Base-by-base conservation (phyloP, 1,140 invertebrate species). In the Steinernema feltiae region DNA sequence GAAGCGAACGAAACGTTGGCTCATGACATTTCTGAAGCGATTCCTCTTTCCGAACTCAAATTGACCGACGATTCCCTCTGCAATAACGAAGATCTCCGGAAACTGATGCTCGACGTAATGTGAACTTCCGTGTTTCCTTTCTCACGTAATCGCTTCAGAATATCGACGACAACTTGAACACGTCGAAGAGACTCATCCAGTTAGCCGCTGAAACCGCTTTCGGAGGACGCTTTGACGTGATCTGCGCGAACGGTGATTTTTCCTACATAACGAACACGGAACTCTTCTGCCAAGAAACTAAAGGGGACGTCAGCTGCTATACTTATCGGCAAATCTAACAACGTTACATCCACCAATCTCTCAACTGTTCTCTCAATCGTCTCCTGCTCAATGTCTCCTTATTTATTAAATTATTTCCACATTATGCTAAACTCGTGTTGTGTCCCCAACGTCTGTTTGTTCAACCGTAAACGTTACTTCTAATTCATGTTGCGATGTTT, bases 221-320 rank as follows among this genome's bases (percentile, higher is more conserved):
- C 72, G 78, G 78, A 30, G 78, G 78, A 73, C 71, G 78, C 70
- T 76, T 77, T 35, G 73, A 75, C 48, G 72, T 76, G 30, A 80
- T 80, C 71, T 80, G 79, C 74, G 77, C 79, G 46, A 80, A 79
- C 72, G 77, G 77, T 31, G 79, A 80, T 48, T 80, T 80, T 77
- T 73, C 70, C 32, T 80, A 80, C 35, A 74, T 80, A 30, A 79
- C 78, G 24, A 80, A 80, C 69, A 80, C 79, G 2, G 78, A 80
- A 76, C 75, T 80, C 21, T 80, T 53, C 32, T 80, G 79, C 74
- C 79, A 80, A 71, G 79, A 79, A 29, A 70, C 73, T 15, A 78
- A 80, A 24, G 75, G 72, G 18, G 78, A 80, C 31, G 79, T 80
- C 31, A 77, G 77, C 29, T 80, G 79, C 70, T 80, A 80, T 70